Evolutionary conservation across 1,140 invertebrate species (phyloP).

Genomic region (Cherax destructor): DNA sequence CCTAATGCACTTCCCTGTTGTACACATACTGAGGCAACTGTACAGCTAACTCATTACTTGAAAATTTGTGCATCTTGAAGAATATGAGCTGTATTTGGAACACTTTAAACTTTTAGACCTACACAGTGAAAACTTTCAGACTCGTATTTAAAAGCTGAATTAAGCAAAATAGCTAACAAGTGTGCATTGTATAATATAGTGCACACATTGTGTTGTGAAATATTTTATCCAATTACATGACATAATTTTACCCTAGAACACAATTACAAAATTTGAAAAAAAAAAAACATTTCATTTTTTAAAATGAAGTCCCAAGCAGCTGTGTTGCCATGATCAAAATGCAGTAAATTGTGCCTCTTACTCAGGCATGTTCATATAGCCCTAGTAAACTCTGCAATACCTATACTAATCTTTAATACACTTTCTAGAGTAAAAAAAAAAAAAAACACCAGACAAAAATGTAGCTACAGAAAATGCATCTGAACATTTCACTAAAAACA

Average conservation of each 20-base stretch:
- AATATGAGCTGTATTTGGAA: too few species aligned
- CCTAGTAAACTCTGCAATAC: not conserved
- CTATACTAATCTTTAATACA: not conserved
- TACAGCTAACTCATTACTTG: too few species aligned
- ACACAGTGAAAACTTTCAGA: too few species aligned
- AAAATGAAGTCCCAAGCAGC: too few species aligned
- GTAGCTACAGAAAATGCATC: not conserved
- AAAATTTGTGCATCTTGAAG: too few species aligned
- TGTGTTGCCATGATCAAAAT: not conserved
- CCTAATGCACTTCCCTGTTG: not conserved
- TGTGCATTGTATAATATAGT: too few species aligned
- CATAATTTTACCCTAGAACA: too few species aligned
- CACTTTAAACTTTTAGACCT: too few species aligned
- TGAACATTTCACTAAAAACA: not conserved
- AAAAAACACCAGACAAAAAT: conserved; percentile 1
- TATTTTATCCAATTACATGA: too few species aligned
- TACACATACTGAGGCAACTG: not conserved
- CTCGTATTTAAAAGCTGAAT: too few species aligned
- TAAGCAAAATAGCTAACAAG: too few species aligned
- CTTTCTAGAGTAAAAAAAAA: not conserved
- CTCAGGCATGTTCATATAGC: not conserved
- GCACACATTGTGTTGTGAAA: too few species aligned
- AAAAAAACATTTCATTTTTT: not conserved
- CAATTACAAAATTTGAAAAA: not conserved
- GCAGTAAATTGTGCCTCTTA: not conserved